Percentiles rank a stretch among this genome's conserved stretches.
phyloP scores from a whole-genome alignment of 2,888 invertebrate species.

The Iselma pallidipennis region DNA sequence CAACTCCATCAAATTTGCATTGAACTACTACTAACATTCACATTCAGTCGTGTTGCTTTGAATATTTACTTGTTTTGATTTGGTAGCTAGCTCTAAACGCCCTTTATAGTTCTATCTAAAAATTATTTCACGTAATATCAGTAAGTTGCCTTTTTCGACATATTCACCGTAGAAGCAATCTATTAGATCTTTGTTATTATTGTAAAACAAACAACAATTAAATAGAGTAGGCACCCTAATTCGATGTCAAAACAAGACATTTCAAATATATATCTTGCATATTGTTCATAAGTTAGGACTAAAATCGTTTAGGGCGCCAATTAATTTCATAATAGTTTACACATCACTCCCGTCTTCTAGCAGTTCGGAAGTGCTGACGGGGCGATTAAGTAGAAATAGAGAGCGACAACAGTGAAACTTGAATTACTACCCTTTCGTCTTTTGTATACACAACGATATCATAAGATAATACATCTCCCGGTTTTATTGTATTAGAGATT shows the following conservation, averaged over 20 bases:
- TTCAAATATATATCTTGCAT: background rate
- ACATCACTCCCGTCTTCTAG: background rate
- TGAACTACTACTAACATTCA: conserved; percentile 12
- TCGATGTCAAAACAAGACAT: background rate
- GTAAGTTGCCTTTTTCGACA: too few species aligned
- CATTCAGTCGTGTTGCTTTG: conserved; percentile 17
- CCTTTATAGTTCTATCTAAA: too few species aligned
- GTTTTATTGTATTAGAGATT: background rate
- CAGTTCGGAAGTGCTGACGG: background rate
- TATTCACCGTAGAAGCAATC: too few species aligned
- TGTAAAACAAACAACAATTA: background rate
- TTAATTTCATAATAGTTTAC: background rate
- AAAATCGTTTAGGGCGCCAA: background rate
- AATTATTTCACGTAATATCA: too few species aligned
- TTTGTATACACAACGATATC: background rate
- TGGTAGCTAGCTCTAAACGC: too few species aligned
- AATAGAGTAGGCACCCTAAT: too few species aligned
- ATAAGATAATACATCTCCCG: background rate
- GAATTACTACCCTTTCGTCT: background rate
- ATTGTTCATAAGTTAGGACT: background rate
- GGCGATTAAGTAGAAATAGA: background rate
- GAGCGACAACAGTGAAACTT: background rate
- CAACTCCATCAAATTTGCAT: background rate
- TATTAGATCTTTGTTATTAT: background rate
- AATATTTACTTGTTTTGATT: conserved; percentile 19